Evolutionary conservation across 1,140 invertebrate species (phyloP), one percentile per base, ranked within the genome.

Genomic region (Penaeus chinensis): DNA sequence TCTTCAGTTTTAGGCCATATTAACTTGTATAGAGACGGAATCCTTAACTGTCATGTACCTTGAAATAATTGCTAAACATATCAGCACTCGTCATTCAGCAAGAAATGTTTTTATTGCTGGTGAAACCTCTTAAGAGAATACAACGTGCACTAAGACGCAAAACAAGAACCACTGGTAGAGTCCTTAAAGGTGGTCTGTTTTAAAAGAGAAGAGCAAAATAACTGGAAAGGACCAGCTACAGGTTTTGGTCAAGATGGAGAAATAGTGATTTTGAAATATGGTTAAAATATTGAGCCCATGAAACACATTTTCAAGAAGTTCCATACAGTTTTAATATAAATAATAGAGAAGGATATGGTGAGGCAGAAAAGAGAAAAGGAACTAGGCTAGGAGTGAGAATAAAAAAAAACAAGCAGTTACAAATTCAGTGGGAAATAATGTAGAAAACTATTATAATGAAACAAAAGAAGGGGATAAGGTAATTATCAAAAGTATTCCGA

Each of bases 111-210:
- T 66, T n/a, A 66, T 66, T 66, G 63, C 63, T 66, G 3, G 19
- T 66, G 63, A 66, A 66, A 66, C 63, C 63, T 66, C 63, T 66
- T 66, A n/a, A 66, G 3, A 66, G n/a, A 66, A 66, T 66, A 66
- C 63, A 3, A 66, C n/a, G 63, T 19, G 63, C 63, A 66, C 63
- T 66, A 66, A 66, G 63, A 66, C 63, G 3, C 63, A 66, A 1
- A 66, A 1, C 32, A 32, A 32, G 32, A 32, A 32, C 32, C 32
- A 32, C 32, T 32, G 32, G 32, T 32, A 32, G 32, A 66, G 63
- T n/a, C n/a, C n/a, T 66, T 66, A 66, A 66, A 66, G n/a, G 63
- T 66, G 63, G 63, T 20, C 63, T 19, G n/a, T 19, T 2, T n/a
- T 66, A 66, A 66, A 3, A 66, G 63, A n/a, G 63, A 66, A 66